A percentile compares a stretch with the other conserved stretches of the same genome.
Conservation (phyloP, 2,113 vertebrate genomes). For the Lamprologus ornatipinnis region DNA sequence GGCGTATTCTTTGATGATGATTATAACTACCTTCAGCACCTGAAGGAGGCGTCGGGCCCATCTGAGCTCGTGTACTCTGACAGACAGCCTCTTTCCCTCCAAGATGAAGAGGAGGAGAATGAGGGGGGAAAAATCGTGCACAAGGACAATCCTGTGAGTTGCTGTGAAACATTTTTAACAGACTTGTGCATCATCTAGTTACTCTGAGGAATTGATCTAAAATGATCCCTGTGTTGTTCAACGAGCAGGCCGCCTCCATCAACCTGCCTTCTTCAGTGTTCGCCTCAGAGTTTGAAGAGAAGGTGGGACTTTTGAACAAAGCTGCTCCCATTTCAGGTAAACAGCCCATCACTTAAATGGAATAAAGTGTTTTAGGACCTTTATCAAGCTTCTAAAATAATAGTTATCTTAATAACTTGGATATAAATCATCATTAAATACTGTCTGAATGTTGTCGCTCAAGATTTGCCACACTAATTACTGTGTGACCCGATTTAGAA, state of each 20-base stretch:
- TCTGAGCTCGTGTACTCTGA: constrained; percentile 75
- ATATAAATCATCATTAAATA: background rate
- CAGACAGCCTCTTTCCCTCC: background rate
- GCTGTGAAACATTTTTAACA: background rate
- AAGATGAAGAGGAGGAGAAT: constrained; percentile 36
- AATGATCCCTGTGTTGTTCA: background rate
- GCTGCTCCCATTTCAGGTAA: constrained; percentile 93
- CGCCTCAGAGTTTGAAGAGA: constrained; percentile 95
- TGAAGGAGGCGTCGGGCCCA: constrained; percentile 74
- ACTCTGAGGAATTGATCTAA: background rate
- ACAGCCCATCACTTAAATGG: rapidly evolving
- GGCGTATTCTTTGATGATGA: constrained; percentile 96
- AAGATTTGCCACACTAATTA: background rate
- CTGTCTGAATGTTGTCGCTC: background rate
- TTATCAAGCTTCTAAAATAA: background rate
- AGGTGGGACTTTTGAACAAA: constrained; percentile 94
- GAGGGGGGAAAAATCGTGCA: constrained; percentile 7
- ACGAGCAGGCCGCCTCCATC: constrained; percentile 75
- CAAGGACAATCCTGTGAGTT: constrained; percentile 53
- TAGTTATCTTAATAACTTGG: background rate
- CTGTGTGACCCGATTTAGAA: too few species aligned
- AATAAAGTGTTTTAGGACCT: background rate
- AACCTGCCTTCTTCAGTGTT: constrained; percentile 95
- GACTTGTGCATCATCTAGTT: rapidly evolving
- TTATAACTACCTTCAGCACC: constrained; percentile 95